A percentile compares a stretch with the other conserved stretches of the same genome.
Conservation (phyloP, 2,888 invertebrate species). For the Gymnoscelis rufifasciata region DNA sequence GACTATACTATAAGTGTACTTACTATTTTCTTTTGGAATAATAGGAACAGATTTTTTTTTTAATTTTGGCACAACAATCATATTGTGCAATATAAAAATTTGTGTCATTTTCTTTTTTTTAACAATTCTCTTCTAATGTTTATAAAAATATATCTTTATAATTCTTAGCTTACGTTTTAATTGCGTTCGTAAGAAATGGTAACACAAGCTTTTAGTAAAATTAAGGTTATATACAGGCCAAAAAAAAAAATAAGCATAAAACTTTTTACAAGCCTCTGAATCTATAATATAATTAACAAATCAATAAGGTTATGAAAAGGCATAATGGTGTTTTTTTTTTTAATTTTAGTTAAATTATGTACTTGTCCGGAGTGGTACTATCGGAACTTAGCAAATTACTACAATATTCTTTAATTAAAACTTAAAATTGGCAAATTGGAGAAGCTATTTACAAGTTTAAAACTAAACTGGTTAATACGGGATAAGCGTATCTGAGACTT, state of each 20-base stretch:
- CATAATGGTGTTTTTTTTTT: too few species aligned
- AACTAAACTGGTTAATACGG: not conserved
- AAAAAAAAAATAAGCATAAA: constrained; percentile 12
- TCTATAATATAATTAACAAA: constrained; percentile 1
- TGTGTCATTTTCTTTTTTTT: constrained; percentile 2
- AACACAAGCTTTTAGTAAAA: constrained; percentile 12
- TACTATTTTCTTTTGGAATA: not conserved
- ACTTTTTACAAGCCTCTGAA: constrained; percentile 9
- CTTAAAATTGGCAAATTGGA: not conserved
- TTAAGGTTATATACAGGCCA: constrained; percentile 19
- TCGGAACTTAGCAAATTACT: too few species aligned
- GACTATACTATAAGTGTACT: not conserved
- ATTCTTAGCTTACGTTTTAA: constrained; percentile 3
- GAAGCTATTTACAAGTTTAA: not conserved
- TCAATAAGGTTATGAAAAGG: not conserved
- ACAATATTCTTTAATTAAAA: too few species aligned
- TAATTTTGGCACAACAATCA: not conserved
- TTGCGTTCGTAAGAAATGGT: constrained; percentile 13
- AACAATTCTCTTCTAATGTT: not conserved
- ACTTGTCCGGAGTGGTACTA: too few species aligned
- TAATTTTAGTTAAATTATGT: too few species aligned
- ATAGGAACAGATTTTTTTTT: not conserved
- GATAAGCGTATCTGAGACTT: too few species aligned
- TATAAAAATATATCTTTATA: constrained; percentile 11
- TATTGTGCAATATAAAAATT: not conserved